phyloP scores from a whole-genome alignment of 92 coral and sea anemone species.

The Nematostella vectensis region DNA sequence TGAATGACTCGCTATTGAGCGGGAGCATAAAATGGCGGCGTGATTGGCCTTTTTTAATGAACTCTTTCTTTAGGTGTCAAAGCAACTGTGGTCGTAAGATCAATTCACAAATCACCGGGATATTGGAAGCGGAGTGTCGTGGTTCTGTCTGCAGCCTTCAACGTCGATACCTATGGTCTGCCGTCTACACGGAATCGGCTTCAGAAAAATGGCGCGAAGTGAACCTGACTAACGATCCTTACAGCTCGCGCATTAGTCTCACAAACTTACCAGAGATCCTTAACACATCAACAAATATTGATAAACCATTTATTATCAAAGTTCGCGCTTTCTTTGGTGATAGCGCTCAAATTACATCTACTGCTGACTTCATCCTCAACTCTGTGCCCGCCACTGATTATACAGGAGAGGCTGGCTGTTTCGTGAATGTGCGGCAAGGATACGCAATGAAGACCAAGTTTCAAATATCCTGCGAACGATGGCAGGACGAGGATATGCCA shows the following conservation, averaged over 20 bases:
- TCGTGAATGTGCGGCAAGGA: slow-evolving; percentile 7
- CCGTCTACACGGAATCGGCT: background rate
- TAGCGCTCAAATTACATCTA: background rate
- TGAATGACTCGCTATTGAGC: too few relatives aligned
- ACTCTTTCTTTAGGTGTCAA: slow-evolving; percentile 13
- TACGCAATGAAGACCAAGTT: slow-evolving; percentile 29
- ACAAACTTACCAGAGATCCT: slow-evolving; percentile 5
- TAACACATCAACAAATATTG: background rate
- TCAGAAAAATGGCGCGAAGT: background rate
- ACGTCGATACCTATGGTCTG: slow-evolving; percentile 10
- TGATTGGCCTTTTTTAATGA: too few relatives aligned
- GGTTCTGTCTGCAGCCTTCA: slow-evolving; percentile 6
- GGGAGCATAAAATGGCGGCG: too few relatives aligned
- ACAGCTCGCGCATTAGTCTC: too few relatives aligned
- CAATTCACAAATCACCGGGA: slow-evolving; percentile 7
- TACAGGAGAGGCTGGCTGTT: slow-evolving; percentile 3
- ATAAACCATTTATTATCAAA: slow-evolving; percentile 9
- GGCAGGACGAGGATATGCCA: slow-evolving; percentile 26
- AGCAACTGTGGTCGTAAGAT: slow-evolving; percentile 17
- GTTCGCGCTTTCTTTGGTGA: slow-evolving; percentile 4
- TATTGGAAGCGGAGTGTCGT: slow-evolving; percentile 2
- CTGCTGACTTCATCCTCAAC: slow-evolving; percentile 9
- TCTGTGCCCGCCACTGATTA: slow-evolving; percentile 7
- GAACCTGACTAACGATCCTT: background rate
- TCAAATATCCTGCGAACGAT: slow-evolving; percentile 22